Evolutionary conservation across 2,888 invertebrate species (phyloP).

Genomic region (Morpho achilles): DNA sequence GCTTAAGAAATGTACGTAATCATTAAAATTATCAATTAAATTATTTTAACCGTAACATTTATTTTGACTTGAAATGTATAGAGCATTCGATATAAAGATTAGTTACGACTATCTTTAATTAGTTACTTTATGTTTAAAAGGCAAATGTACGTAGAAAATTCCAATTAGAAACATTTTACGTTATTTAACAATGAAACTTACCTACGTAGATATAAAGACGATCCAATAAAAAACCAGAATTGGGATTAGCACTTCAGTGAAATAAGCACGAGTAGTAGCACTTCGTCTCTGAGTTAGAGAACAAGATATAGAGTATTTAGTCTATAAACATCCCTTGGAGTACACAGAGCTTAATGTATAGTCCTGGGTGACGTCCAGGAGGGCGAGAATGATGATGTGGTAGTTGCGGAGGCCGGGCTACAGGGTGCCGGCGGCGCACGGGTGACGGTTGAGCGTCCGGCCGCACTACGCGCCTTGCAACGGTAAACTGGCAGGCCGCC

Average conservation of each 20-base stretch:
- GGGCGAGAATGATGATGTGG: constrained; percentile 36
- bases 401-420: constrained; percentile 45
- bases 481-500: constrained; percentile 75
- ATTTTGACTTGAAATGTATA: background rate
- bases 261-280: constrained; percentile 71
- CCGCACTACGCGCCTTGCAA: constrained; percentile 78
- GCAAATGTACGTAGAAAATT: constrained; percentile 19
- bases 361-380: constrained; percentile 45
- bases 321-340: constrained; percentile 45
- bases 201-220: constrained; percentile 57
- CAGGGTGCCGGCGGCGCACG: constrained; percentile 69
- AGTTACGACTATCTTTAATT: constrained; percentile 23
- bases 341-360: constrained; percentile 44
- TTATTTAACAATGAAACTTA: constrained; percentile 40
- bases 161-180: constrained; percentile 5
- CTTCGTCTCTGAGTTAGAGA: constrained; percentile 60
- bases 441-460: constrained; percentile 69
- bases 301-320: constrained; percentile 44
- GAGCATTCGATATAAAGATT: constrained; percentile 24
- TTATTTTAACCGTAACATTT: too few species aligned
- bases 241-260: constrained; percentile 72
- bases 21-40: too few species aligned
- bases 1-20: too few species aligned
- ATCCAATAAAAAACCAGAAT: constrained; percentile 72
- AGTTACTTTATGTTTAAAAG: constrained; percentile 14